Base-by-base conservation (phyloP, 2,888 invertebrate genomes). In the Chrysomela aeneicollis region DNA sequence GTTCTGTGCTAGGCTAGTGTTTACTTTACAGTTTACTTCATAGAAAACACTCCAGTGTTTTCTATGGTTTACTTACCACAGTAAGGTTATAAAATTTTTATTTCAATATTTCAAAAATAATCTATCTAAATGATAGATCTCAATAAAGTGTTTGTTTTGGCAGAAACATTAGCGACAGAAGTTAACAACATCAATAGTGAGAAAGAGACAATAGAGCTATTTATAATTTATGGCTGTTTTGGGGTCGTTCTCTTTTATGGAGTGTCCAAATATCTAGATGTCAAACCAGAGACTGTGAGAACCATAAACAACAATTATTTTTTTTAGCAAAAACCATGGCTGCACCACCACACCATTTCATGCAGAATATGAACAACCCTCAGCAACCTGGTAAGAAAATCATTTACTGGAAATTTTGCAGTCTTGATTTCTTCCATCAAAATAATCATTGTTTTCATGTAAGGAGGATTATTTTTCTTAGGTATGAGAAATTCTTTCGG, bases 271-370 rank as follows among this genome's bases (percentile, higher is more conserved):
- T 70, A 68, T 63, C 67, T 70, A 53, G 70, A 70, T 57, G 63
- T 65, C 6, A 70, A 70, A 60, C 68, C 70, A 26, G 67, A 67
- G 61, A 55, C 59, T 52, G 57, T 65, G 19, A 55, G 68, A 49
- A 70, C 70, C 18, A 68, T 68, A 63, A 70, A 70, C 50, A 70
- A 70, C 42, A 70, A 70, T 42, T 70, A 70, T 53, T 68, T 63
- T 49, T 70, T 63, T 49, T 70, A 63, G 21, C 15, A 49, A 49
- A 18, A 68, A 68, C 65, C 42, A 91, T 91, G 91, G 87, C 91
- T 55, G 91, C 89, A 2, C 90, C 89, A 75, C 89, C 90, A 37
- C 91, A 91, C 79, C 90, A 89, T 77, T 91, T 90, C 75, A 88
- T 90, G 70, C 86, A 88, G 19, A 89, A 89, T 68, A 88, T 90